Evolutionary conservation across 2,888 invertebrate species (phyloP).

Genomic region (Pseudanteris insignis): DNA sequence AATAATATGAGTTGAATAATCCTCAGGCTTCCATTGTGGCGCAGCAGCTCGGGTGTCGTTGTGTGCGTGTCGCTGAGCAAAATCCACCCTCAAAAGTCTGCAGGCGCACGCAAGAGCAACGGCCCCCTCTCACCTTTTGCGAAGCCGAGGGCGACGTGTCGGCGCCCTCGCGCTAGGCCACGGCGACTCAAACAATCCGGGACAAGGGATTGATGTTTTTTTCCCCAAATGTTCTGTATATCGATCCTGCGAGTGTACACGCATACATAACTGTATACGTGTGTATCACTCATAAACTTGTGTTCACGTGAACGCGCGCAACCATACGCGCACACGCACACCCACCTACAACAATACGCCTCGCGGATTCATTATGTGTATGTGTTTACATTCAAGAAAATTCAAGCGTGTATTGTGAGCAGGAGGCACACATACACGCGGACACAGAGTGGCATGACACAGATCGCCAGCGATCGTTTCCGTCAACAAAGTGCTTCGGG

Average conservation of each 20-base stretch:
- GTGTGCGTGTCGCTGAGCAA: constrained; percentile 3
- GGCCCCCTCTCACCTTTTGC: constrained; percentile 8
- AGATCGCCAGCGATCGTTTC: constrained; percentile 27
- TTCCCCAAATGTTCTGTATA: constrained; percentile 44
- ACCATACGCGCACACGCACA: not conserved
- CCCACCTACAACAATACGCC: not conserved
- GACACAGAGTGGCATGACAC: constrained; percentile 1
- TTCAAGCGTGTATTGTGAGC: no score
- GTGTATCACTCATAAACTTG: not conserved
- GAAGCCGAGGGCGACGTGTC: constrained; percentile 12
- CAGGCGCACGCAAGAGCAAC: constrained; percentile 8
- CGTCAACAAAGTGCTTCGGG: constrained; percentile 20
- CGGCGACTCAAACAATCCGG: constrained; percentile 25
- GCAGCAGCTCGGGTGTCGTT: not conserved
- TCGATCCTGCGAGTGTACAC: constrained; percentile 38
- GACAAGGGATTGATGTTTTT: constrained; percentile 31
- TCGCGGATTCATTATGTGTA: not conserved
- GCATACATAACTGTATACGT: constrained; percentile 12
- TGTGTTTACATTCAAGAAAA: not conserved
- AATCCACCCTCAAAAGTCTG: constrained; percentile 3
- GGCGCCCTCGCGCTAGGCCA: constrained; percentile 13
- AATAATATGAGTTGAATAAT: not conserved
- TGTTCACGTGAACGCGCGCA: constrained; percentile 1
- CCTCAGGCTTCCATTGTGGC: constrained; percentile 1
- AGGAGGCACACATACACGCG: not conserved